Base-by-base conservation (phyloP, 37 sponge, comb jelly and placozoan species). In the Crambe crambe region DNA sequence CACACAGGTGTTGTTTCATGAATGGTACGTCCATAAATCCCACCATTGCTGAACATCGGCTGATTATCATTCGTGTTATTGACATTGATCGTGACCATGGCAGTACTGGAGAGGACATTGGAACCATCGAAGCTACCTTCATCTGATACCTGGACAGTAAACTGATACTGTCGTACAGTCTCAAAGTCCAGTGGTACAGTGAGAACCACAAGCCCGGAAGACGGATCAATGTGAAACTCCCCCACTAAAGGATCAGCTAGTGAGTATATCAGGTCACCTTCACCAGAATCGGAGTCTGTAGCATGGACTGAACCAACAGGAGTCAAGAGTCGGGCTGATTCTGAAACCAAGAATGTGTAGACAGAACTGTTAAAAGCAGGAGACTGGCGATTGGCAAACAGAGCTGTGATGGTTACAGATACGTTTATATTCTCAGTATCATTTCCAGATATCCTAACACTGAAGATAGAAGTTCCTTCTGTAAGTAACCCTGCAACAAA, bases 151-250 rank as follows among this genome's bases (percentile, higher is more conserved):
- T 9, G n/a, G 2, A 86, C 87, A 27, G 21, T 36, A 61, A 86
- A 73, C 3, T 27, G 18, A 38, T 85, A 86, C 37, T 34, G 42
- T 3, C 1, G 22, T 31, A 15, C 22, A 37, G 58, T 35, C 68
- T 91, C 91, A 78, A 72, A 91, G 69, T 91, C 86, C 30, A 91
- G 61, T 27, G 83, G 83, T 21, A 37, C 37, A 56, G 79, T 82
- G 2, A 91, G 86, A 21, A 76, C 32, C 0, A 91, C 15, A 20
- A 58, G 66, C 34, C 91, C 91, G 41, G 56, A 73, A 25, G 40
- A 41, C 30, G 85, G 74, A 74, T 86, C 68, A 21, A 91, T 63
- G 62, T 85, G 77, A 27, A 91, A 86, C 56, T 68, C 75, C 17
- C 37, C 15, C 39, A 21, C 25, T 25, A 12, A 43, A 75, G 57